Evolutionary conservation across 2,797 vertebrate genomes (phyloP).

Genomic region (Channallabes apus): DNA sequence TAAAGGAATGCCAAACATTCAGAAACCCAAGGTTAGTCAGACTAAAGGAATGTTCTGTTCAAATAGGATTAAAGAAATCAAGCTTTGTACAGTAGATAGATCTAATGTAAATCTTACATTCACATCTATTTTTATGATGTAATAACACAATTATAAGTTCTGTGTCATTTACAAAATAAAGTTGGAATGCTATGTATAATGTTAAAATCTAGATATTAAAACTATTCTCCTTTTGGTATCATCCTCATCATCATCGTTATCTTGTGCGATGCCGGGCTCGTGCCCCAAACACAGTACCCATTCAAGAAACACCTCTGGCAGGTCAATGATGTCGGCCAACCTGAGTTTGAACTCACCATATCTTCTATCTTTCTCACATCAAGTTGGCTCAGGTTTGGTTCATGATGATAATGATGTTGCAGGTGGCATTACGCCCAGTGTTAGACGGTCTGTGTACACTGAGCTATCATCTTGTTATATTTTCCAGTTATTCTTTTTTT

Average conservation of each 20-base stretch:
- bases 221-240: not conserved
- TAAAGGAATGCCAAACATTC: not conserved
- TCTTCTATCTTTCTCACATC: conserved; percentile 19
- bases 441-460: not conserved
- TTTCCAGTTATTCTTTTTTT: not conserved
- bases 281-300: not conserved
- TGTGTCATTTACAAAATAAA: not conserved
- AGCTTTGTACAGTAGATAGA: not conserved
- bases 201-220: not conserved
- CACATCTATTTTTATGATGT: not conserved
- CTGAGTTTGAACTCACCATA: conserved; percentile 12
- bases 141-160: not conserved
- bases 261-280: not conserved
- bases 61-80: not conserved
- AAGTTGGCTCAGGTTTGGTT: not conserved
- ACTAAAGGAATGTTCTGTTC: not conserved
- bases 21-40: not conserved
- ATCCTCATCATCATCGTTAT: not conserved
- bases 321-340: conserved; percentile 22
- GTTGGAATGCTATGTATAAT: not conserved
- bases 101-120: not conserved
- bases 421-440: not conserved
- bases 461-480: not conserved
- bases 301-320: not conserved
- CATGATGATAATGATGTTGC: conserved; percentile 13